Conservation (phyloP, 2,888 invertebrate genomes). For the Agapostemon virescens region DNA sequence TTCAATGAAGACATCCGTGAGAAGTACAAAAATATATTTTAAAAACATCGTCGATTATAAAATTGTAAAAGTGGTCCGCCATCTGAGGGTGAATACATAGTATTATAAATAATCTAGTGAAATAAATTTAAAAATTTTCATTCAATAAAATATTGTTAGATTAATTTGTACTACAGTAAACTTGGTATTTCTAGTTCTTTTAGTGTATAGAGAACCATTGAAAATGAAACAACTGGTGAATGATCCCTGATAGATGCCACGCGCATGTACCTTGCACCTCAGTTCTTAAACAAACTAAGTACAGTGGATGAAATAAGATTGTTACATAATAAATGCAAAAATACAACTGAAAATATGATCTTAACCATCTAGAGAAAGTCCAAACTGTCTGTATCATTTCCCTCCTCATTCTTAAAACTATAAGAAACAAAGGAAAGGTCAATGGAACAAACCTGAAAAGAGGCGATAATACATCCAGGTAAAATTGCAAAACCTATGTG, state of each 20-base stretch:
- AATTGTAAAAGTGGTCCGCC: no score
- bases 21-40: no score
- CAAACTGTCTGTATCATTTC: slow-evolving; percentile 25
- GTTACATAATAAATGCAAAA: slow-evolving; percentile 41
- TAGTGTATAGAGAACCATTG: slow-evolving; percentile 12
- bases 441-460: slow-evolving; percentile 28
- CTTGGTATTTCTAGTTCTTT: slow-evolving; percentile 25
- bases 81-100: no score
- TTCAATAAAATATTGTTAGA: slow-evolving; percentile 20
- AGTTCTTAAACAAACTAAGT: slow-evolving; percentile 52
- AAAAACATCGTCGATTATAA: no score
- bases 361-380: slow-evolving; percentile 1
- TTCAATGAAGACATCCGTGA: no score
- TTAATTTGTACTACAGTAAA: slow-evolving; percentile 38
- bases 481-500: slow-evolving; percentile 12
- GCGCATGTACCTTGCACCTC: slow-evolving; percentile 26
- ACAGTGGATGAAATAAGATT: slow-evolving; percentile 43
- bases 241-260: slow-evolving; percentile 28
- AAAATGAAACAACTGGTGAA: slow-evolving; percentile 19
- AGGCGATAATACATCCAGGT: slow-evolving; percentile 9
- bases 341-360: slow-evolving; percentile 24
- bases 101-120: slow-evolving; percentile 9
- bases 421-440: no score
- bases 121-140: slow-evolving; percentile 13
- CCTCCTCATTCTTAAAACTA: background rate